Evolutionary conservation across 2,888 invertebrate species (phyloP), one percentile per base, ranked within the genome.

Genomic region (Chloroclystis v-ata): DNA sequence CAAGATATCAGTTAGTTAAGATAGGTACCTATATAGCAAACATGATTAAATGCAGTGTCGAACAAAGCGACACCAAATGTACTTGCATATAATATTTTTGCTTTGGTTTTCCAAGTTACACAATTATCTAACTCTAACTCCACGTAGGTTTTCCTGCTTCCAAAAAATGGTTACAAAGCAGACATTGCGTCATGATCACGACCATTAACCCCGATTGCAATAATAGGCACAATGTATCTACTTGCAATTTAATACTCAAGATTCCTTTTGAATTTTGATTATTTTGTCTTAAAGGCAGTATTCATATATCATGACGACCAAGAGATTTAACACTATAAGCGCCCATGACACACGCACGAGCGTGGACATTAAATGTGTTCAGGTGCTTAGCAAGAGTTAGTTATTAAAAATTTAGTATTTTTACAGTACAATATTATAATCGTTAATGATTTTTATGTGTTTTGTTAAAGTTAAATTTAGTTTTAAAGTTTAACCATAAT

Each of bases 111-210:
- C 3, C 13, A 4, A 41, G 10, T 47, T 38, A 8, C 41, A 39
- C n/a, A 41, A 28, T 41, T 38, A 37, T 28, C 10, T 40, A 35
- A 6, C n/a, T 11, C 24, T 12, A 38, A 12, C 10, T 33, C 9
- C 4, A 41, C 37, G 29, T 25, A 29, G 8, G 20, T 46, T 46
- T 46, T 35, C 26, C 32, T 42, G 26, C 28, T 49, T 29, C 49
- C 24, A 42, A 50, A 50, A 45, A 46, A 43, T 39, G 13, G 35
- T 28, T 45, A 35, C 43, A 37, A 54, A 49, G 52, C 20, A 48
- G 26, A 39, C 47, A 44, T 50, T 59, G 49, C 57, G 49, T 49
- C 49, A 54, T 16, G 40, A 48, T 52, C 42, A 52, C 44, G 35
- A 41, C 41, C 43, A 39, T 55, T 49, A 50, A 35, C 49, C 49